Base-by-base conservation (phyloP, 2,113 vertebrate species). In the Neotragus pygmaeus region DNA sequence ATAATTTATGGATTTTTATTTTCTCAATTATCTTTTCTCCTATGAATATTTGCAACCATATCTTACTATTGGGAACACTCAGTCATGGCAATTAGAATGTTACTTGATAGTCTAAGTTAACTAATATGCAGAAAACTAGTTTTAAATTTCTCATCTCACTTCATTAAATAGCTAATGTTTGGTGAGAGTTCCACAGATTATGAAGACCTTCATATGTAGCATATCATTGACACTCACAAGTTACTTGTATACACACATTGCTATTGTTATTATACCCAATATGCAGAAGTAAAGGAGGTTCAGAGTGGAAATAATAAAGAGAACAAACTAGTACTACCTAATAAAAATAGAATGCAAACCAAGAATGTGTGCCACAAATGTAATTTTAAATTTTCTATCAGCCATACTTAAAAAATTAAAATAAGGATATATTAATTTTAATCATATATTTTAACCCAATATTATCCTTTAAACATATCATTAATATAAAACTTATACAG, bases 1-100 rank as follows among this genome's bases (percentile, higher is more conserved):
- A 77, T 83, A 78, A 43, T 88, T 84, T 78, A 64, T 84, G 16
- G 33, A 62, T 33, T 85, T 94, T 92, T 91, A 82, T 97, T 93
- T 94, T 66, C n/a, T 91, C 53, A 75, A 73, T 96, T 90, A 33
- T 77, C 3, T 84, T 87, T 90, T 94, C 70, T 90, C 12, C 53
- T 75, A 11, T 45, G 51, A 90, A 70, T 93, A 43, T 88, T 60
- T 85, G 28, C 53, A 90, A 70, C 36, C 36, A 8, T 36, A 70
- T 85, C 47, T 95, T 53, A 75, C 85, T 81, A 21, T 60, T 84
- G 73, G 49, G 84, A 66, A 62, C 16, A 75, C 1, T 88, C 43
- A 86, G 19, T 85, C 49, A 60, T 13, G 17, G 11, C 51, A 93
- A 84, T 92, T 80, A 92, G 19, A 55, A 60, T 81, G 33, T 43